phyloP scores from a whole-genome alignment of 92 coral and sea anemone genomes.

The Anthopleura xanthogrammica region DNA sequence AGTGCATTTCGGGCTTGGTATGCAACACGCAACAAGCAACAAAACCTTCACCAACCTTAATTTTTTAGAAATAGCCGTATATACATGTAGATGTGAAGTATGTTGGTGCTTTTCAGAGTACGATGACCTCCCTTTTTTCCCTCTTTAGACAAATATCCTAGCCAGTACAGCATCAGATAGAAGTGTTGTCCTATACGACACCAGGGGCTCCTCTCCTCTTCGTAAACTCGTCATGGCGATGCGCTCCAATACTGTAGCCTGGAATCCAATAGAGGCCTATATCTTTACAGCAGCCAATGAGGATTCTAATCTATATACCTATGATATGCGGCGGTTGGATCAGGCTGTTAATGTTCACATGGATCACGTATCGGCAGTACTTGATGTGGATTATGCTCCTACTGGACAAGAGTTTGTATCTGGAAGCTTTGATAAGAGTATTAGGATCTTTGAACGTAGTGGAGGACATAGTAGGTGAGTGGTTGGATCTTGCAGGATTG shows the following conservation, averaged over 20 bases:
- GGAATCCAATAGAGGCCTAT: constrained; percentile 99
- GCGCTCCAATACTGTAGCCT: constrained; percentile 90
- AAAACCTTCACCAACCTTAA: too few relatives aligned
- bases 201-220: constrained; percentile 90
- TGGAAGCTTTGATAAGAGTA: constrained; percentile 94
- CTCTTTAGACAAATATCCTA: constrained; percentile 71
- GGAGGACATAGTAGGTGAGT: constrained; percentile 88
- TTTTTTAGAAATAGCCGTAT: too few relatives aligned
- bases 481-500: background rate
- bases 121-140: too few relatives aligned
- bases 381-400: constrained; percentile 97
- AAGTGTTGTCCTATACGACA: constrained; percentile 88
- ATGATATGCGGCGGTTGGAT: constrained; percentile 87
- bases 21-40: too few relatives aligned
- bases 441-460: constrained; percentile 79
- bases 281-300: constrained; percentile 95
- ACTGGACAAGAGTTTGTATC: constrained; percentile 98
- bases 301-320: constrained; percentile 94
- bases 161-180: constrained; percentile 99
- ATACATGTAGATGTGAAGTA: too few relatives aligned
- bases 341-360: constrained; percentile 87
- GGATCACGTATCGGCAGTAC: constrained; percentile 95
- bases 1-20: too few relatives aligned
- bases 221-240: constrained; percentile 92
- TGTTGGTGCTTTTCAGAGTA: too few relatives aligned